Conservation (phyloP, 2,797 vertebrate species). For the Coracias cyanogaster region DNA sequence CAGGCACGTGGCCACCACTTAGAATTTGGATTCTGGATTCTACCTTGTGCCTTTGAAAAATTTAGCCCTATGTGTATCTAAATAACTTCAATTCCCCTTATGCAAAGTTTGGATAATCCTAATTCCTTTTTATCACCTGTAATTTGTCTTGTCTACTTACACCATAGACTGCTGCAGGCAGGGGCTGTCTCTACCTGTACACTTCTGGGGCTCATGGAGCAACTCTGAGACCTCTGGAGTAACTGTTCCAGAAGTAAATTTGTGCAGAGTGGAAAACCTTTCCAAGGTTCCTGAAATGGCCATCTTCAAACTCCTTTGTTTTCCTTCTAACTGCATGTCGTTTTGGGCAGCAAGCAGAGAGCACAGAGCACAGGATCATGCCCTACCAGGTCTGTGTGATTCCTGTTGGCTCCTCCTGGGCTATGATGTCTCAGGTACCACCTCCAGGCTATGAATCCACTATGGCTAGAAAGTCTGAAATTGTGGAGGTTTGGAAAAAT, state of each 20-base stretch:
- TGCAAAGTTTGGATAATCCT: background rate
- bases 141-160: background rate
- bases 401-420: background rate
- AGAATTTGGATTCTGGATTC: background rate
- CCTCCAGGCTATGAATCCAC: background rate
- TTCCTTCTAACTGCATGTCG: rapidly evolving
- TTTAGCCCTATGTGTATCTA: background rate
- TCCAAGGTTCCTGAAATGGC: background rate
- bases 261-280: background rate
- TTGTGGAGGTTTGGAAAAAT: background rate
- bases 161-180: background rate
- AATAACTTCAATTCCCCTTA: background rate
- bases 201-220: background rate
- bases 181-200: background rate
- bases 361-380: rapidly evolving
- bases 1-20: background rate
- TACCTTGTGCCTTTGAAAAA: background rate
- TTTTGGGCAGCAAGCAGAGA: background rate
- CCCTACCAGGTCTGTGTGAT: background rate
- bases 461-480: background rate
- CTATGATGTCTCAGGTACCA: background rate
- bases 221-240: background rate
- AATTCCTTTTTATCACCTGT: background rate
- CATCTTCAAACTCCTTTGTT: background rate
- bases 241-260: background rate